Percentiles rank a stretch among this genome's conserved stretches.
These are phyloP conservation scores for Spilogale gracilis DNA, from an alignment of 2,113 vertebrate genomes.

Conservation along the genomic window DNA sequence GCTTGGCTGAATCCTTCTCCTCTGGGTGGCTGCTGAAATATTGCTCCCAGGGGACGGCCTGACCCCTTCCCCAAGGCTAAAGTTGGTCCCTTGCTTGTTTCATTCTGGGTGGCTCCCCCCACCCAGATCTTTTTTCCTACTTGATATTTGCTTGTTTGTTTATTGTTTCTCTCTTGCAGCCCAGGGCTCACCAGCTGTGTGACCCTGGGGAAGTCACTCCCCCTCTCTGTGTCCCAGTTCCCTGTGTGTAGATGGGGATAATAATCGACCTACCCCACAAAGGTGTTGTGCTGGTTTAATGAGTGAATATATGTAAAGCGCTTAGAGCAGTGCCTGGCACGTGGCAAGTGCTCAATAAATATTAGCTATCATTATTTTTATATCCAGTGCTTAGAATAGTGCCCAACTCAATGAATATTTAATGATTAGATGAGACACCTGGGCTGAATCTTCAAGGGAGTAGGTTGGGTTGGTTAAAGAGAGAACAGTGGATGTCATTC, in stretches of 20 bases:
- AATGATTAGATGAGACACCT: conserved; percentile 66
- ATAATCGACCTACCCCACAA: background rate
- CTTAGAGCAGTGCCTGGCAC: conserved; percentile 49
- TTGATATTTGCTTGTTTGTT: background rate
- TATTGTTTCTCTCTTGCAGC: background rate
- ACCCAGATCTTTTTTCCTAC: accelerated
- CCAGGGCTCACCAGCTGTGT: background rate
- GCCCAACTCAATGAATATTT: conserved; percentile 61
- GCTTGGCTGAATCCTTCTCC: background rate
- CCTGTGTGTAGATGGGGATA: background rate
- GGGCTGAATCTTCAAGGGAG: conserved; percentile 39
- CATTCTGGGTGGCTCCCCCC: no score
- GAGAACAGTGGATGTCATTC: background rate
- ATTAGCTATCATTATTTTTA: conserved; percentile 78
- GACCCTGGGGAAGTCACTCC: background rate
- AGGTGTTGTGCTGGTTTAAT: background rate
- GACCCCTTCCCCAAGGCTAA: background rate
- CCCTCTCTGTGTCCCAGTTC: background rate
- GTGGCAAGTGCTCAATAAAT: conserved; percentile 63
- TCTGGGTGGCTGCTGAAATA: background rate
- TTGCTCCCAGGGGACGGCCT: background rate
- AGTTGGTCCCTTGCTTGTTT: background rate
- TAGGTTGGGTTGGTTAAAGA: background rate
- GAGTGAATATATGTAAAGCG: conserved; percentile 39
- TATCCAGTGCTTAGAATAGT: conserved; percentile 76